Conservation (phyloP, 2,888 invertebrate species). For the Caradrina clavipalpis region DNA sequence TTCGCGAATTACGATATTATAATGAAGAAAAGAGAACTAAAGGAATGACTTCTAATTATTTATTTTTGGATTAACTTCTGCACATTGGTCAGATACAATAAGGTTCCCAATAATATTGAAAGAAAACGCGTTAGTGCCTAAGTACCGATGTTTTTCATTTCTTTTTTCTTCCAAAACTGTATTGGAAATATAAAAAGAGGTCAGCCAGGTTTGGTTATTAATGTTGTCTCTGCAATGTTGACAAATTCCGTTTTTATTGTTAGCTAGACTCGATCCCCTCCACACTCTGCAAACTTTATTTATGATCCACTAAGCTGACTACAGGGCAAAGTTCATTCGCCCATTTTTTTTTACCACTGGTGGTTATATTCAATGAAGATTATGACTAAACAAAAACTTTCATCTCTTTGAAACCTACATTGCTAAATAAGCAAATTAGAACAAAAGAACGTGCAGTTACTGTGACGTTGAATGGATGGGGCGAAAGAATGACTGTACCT, state of each 20-base stretch:
- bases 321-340: conserved; percentile 15
- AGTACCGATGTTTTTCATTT: too few relatives aligned
- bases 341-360: conserved; percentile 3
- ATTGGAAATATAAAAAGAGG: background rate
- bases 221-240: background rate
- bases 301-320: background rate
- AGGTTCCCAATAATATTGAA: too few relatives aligned
- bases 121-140: too few relatives aligned
- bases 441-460: conserved; percentile 70
- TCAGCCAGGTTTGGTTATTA: background rate
- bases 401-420: conserved; percentile 46
- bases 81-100: too few relatives aligned
- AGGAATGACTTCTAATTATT: background rate
- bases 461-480: conserved; percentile 74
- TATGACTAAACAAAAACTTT: conserved; percentile 59
- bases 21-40: background rate
- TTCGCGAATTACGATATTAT: background rate
- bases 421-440: conserved; percentile 66
- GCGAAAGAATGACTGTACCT: conserved; percentile 67
- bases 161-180: background rate
- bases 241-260: background rate
- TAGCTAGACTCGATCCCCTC: background rate
- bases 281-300: background rate
- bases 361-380: conserved; percentile 36
- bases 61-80: too few relatives aligned